Base-by-base conservation (phyloP, 2,797 vertebrate genomes). In the Pipistrellus kuhlii region DNA sequence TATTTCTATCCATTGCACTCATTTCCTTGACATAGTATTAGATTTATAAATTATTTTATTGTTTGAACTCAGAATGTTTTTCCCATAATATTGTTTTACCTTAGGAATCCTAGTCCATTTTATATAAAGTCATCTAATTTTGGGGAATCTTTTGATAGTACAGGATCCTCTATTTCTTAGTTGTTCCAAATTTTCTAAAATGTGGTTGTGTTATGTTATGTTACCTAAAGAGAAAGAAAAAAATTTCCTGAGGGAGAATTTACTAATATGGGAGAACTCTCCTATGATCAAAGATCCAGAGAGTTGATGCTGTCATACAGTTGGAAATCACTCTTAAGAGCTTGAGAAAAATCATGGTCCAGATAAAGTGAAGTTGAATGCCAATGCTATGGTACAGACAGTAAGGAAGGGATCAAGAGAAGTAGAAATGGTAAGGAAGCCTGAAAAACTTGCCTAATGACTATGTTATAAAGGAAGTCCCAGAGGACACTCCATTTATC, bases 91-190 rank as follows among this genome's bases (percentile, higher is more conserved):
- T 8, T 51, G 1, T 55, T 90, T 80, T 44, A 35, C 6, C 10
- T 77, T 73, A 44, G n/a, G 27, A 80, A 81, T 93, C 80, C 18
- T 66, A 77, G 68, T 71, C 15, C 68, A 12, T 90, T 94, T 92
- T 88, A 30, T 69, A 57, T 72, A 64, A 53, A 41, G 15, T 77
- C 18, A 38, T 82, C n/a, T 55, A 20, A 59, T 68, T 78, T 77
- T 1, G 25, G 8, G 44, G 11, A 41, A 59, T 69, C 72, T 94
- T 90, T 20, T 71, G 53, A 83, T 35, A 66, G 66, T 51, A 48
- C 18, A 55, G 20, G 27, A 27, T 66, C 71, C 14, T 75, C 13
- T 84, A 5, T 80, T 75, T 71, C 51, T 92, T 81, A 30, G 38
- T 59, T 90, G 55, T 5, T 88, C 2, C 20, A 14, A 57, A 86